Evolutionary conservation across 2,113 vertebrate species (phyloP).

Genomic region (Serilophus lunatus): DNA sequence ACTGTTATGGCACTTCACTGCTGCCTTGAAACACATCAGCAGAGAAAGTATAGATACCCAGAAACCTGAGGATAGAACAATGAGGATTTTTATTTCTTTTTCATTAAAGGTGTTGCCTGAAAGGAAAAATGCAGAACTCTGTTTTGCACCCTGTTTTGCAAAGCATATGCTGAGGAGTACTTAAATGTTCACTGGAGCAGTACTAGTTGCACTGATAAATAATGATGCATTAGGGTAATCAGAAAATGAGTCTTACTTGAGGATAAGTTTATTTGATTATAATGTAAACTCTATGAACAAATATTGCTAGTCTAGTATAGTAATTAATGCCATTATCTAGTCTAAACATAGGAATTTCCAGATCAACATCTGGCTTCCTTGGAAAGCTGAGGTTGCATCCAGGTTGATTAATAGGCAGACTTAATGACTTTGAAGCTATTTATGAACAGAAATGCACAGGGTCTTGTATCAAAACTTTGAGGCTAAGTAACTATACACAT

Average conservation of each 20-base stretch:
- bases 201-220: background rate
- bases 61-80: background rate
- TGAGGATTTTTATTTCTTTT: background rate
- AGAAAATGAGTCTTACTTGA: background rate
- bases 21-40: background rate
- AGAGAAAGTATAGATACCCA: background rate
- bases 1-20: background rate
- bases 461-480: background rate
- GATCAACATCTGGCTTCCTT: background rate
- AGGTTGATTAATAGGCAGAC: background rate
- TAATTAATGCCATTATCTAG: background rate
- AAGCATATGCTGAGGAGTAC: rapidly evolving
- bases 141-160: background rate
- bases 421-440: background rate
- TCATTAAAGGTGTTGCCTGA: rapidly evolving
- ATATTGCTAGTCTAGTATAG: background rate
- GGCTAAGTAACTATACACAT: background rate
- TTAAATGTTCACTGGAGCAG: background rate
- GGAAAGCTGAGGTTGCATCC: background rate
- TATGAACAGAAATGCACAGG: background rate
- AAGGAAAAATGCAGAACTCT: background rate
- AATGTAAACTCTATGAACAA: background rate
- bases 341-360: background rate
- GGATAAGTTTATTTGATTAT: background rate
- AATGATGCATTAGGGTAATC: background rate